These are phyloP conservation scores for Tryphoninae sp. DNA, from an alignment of 2,888 invertebrate genomes.

Conservation along the genomic window DNA sequence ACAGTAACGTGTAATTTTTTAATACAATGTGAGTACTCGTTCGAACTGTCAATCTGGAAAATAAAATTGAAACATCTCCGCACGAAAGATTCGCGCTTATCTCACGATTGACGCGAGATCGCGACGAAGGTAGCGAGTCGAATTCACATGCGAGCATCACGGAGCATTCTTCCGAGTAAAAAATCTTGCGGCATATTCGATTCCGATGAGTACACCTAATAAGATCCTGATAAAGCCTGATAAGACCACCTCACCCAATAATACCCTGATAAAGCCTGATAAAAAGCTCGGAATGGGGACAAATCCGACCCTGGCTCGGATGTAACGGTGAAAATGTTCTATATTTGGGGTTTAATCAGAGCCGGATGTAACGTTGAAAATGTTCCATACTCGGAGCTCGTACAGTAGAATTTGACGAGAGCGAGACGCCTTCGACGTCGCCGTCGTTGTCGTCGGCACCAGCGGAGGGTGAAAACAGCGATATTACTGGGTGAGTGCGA, in stretches of 20 bases:
- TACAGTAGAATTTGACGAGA: neutral
- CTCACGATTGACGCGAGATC: too few relatives aligned
- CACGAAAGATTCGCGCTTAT: too few relatives aligned
- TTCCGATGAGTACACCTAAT: neutral
- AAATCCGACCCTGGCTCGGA: neutral
- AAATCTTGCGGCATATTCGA: too few relatives aligned
- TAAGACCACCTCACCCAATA: neutral
- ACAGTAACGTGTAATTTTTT: too few relatives aligned
- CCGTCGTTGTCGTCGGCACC: conserved; percentile 41
- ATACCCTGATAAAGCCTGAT: neutral
- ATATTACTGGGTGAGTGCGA: conserved; percentile 34
- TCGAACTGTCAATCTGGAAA: too few relatives aligned
- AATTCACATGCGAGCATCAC: too few relatives aligned
- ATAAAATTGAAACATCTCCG: too few relatives aligned
- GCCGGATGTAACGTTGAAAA: neutral
- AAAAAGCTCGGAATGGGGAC: neutral
- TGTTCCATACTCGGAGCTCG: neutral
- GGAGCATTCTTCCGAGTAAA: too few relatives aligned
- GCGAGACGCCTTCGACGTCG: neutral
- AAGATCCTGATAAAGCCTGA: neutral
- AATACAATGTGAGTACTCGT: too few relatives aligned
- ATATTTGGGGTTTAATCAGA: neutral
- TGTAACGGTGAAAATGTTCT: neutral
- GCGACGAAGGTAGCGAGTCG: too few relatives aligned
- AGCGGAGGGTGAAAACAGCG: conserved; percentile 48